phyloP scores from a whole-genome alignment of 2,113 vertebrate species.

The Spea bombifrons region DNA sequence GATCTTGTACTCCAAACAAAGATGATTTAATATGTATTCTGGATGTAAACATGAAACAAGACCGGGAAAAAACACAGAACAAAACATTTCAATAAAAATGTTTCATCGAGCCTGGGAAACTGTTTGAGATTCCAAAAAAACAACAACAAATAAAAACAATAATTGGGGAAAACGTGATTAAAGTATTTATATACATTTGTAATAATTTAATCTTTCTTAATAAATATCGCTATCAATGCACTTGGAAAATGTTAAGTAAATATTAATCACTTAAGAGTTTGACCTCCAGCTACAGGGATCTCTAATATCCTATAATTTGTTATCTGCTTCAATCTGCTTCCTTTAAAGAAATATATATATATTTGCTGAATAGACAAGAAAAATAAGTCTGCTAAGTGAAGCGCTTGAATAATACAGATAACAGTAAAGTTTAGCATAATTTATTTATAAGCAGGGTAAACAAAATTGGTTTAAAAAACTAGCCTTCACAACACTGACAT shows the following conservation, averaged over 20 bases:
- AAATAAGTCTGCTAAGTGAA: background rate
- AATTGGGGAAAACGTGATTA: background rate
- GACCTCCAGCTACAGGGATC: no score
- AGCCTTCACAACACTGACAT: conserved; percentile 28
- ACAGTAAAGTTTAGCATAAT: background rate
- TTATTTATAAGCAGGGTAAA: conserved; percentile 28
- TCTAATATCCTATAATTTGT: no score
- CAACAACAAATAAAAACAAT: background rate
- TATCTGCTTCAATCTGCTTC: background rate
- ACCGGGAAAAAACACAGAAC: conserved; percentile 55
- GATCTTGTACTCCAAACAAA: conserved; percentile 60
- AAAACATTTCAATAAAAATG: conserved; percentile 50
- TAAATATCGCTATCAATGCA: no score
- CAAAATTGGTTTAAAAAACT: conserved; percentile 9
- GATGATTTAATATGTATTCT: conserved; percentile 63
- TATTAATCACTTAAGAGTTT: no score
- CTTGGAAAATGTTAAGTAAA: no score
- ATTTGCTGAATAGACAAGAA: background rate
- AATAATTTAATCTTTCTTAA: background rate
- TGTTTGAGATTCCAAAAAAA: conserved; percentile 28
- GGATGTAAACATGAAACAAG: conserved; percentile 64
- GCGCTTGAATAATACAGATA: conserved; percentile 14
- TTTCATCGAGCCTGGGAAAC: conserved; percentile 49
- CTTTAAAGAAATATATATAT: background rate
- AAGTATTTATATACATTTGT: background rate